Conservation (phyloP, 2,113 vertebrate genomes). For the Tachysurus vachellii region DNA sequence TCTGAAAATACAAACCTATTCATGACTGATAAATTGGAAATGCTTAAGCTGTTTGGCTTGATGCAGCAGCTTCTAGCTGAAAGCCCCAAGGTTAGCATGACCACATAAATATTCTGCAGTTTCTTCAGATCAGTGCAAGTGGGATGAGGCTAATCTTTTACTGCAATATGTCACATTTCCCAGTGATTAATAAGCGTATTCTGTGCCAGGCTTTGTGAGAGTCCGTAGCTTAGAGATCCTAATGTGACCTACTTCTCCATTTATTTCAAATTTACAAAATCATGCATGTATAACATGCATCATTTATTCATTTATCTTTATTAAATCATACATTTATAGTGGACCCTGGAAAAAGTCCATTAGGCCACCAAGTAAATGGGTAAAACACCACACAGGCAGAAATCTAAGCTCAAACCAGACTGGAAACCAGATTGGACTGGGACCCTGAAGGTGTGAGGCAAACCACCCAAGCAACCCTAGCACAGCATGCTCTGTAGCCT, state of each 20-base stretch:
- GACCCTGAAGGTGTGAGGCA: not conserved
- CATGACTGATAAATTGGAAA: not conserved
- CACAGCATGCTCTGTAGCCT: not conserved
- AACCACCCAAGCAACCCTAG: not conserved
- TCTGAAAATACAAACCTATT: not conserved
- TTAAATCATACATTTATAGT: not conserved
- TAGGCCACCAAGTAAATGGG: not conserved
- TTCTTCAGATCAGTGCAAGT: conserved; percentile 30
- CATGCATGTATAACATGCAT: not conserved
- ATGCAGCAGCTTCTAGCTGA: not conserved
- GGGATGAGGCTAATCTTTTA: conserved; percentile 9
- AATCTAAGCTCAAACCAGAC: not conserved
- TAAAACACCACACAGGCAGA: not conserved
- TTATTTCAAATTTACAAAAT: not conserved
- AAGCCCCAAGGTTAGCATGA: conserved; percentile 8
- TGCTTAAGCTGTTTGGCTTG: not conserved
- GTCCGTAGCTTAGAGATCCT: not conserved
- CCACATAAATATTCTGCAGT: conserved; percentile 24
- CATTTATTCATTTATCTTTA: not conserved
- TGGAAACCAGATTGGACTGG: not conserved
- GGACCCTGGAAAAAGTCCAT: not conserved
- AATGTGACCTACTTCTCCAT: not conserved
- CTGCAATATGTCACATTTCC: conserved; percentile 17
- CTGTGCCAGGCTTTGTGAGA: not conserved
- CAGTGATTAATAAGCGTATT: conserved; percentile 25